Evolutionary conservation across 1,140 invertebrate species (phyloP), one percentile per base, ranked within the genome.

Genomic region (Drosophila pectinifera): DNA sequence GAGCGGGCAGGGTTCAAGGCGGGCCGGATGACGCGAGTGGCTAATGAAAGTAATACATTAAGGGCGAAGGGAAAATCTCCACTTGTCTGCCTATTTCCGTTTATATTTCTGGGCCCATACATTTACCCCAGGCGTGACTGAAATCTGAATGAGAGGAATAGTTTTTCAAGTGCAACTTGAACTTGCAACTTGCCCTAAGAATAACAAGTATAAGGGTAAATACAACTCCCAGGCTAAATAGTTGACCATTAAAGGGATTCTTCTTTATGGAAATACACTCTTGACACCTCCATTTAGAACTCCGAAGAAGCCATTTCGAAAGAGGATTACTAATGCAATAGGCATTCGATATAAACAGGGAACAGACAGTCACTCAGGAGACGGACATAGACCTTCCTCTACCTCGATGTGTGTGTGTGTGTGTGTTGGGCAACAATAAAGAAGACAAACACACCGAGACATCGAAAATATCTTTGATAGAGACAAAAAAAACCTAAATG

Each of bases 391-490:
- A 74, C 53, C 51, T 58, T 51, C 13, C 10, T 28, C 16, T 26
- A 22, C 20, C n/a, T 51, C 34, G 41, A 5, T 4, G 28, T 20
- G 11, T 28, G 7, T 16, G 39, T 53, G n/a, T 22, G 34, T 69
- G 39, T 42, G 16, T 56, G 26, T 34, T 38, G 31, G 45, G 28
- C 13, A 45, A 22, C 45, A 58, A 57, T 31, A 75, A 75, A 74
- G 28, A 64, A 53, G 11, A 62, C 41, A 43, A 69, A 69, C 48
- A 46, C 57, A 58, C 65, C 20, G 38, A 68, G 26, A 22, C 41
- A 39, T 57, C 56, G 55, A 59, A 83, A 62, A 73, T 28, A 54
- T 58, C 42, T 67, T 61, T 80, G 61, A 73, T 64, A 68, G 58
- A 77, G 42, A 53, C 49, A 54, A 74, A 45, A 62, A 65, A 36